Percentiles rank a stretch among this genome's conserved stretches.
These are phyloP conservation scores for Plusia festucae DNA, from an alignment of 2,888 invertebrate genomes.

Conservation along the genomic window DNA sequence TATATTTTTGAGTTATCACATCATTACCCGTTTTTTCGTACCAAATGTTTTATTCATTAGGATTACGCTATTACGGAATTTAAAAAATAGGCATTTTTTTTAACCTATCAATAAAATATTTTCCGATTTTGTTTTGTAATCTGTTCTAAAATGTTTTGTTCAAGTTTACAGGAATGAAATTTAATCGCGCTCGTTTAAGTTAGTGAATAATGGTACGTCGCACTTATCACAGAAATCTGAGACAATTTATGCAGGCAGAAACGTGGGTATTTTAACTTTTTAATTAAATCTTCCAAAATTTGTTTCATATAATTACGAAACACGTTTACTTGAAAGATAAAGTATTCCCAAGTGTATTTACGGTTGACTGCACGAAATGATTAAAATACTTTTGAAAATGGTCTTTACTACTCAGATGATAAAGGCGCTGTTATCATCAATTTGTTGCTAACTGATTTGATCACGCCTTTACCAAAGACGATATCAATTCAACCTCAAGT, in stretches of 20 bases:
- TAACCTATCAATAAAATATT: too few species aligned
- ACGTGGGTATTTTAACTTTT: slow-evolving; percentile 1
- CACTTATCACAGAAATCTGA: slow-evolving; percentile 1
- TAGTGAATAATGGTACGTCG: not conserved
- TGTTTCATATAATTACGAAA: not conserved
- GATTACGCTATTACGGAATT: not conserved
- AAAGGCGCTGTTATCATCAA: too few species aligned
- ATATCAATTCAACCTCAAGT: slow-evolving; percentile 30
- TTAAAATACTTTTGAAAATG: too few species aligned
- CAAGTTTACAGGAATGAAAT: not conserved
- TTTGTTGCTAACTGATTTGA: not conserved
- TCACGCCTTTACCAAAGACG: not conserved
- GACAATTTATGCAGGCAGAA: slow-evolving; percentile 4
- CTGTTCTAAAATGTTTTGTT: slow-evolving; percentile 4
- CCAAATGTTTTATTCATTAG: not conserved
- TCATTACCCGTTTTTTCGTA: not conserved
- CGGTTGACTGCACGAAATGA: not conserved
- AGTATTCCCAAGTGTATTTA: not conserved
- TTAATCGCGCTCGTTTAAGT: not conserved
- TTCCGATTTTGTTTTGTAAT: too few species aligned
- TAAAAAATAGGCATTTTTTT: too few species aligned
- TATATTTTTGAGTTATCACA: not conserved
- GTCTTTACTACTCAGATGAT: too few species aligned
- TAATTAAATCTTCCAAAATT: not conserved
- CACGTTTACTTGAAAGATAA: not conserved